Conservation (phyloP, 2,888 invertebrate species). For the Zonitis immaculata region DNA sequence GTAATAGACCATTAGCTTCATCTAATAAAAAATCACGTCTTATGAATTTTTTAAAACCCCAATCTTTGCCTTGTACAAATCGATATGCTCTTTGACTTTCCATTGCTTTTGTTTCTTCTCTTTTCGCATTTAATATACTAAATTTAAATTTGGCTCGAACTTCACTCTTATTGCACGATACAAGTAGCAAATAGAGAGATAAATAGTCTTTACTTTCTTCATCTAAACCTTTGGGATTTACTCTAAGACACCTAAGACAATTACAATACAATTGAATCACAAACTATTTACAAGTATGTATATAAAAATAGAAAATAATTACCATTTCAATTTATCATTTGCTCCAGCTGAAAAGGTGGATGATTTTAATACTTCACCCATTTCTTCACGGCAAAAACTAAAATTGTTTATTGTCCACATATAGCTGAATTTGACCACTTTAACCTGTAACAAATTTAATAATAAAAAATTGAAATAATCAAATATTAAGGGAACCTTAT, state of each 20-base stretch:
- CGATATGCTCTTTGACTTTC: slow-evolving; percentile 94
- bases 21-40: slow-evolving; percentile 97
- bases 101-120: slow-evolving; percentile 99
- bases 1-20: slow-evolving; percentile 96
- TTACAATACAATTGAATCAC: too few relatives aligned
- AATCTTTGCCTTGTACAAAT: slow-evolving; percentile 99
- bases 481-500: not conserved
- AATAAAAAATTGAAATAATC: not conserved
- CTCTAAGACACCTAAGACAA: slow-evolving; percentile 90
- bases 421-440: slow-evolving; percentile 99
- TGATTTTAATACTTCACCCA: slow-evolving; percentile 99
- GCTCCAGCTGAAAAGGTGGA: slow-evolving; percentile 99
- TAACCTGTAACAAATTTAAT: slow-evolving; percentile 65
- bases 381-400: slow-evolving; percentile 99
- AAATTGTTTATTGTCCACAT: slow-evolving; percentile 99
- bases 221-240: slow-evolving; percentile 99
- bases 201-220: slow-evolving; percentile 99
- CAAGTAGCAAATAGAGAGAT: slow-evolving; percentile 96
- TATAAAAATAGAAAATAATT: slow-evolving; percentile 26
- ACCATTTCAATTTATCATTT: slow-evolving; percentile 99
- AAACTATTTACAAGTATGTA: not conserved
- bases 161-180: slow-evolving; percentile 99
- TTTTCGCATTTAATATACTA: slow-evolving; percentile 99
- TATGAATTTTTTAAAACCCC: slow-evolving; percentile 99
- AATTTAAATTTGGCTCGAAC: slow-evolving; percentile 99